These are phyloP conservation scores for Gastrophysa polygoni DNA, from an alignment of 2,888 invertebrate genomes.

Conservation along the genomic window DNA sequence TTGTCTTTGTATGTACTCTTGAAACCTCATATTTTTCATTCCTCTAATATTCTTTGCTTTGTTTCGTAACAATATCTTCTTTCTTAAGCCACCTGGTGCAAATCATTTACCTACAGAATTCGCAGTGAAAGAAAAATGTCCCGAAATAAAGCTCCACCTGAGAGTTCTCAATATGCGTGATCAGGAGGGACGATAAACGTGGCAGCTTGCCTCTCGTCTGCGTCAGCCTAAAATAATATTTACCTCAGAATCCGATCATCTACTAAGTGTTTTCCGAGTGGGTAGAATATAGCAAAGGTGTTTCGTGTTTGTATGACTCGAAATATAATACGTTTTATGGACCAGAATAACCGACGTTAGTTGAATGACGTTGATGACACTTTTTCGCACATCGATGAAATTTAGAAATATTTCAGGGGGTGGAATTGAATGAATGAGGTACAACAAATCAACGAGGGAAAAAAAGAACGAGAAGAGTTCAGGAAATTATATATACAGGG, in stretches of 20 bases:
- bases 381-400: too few relatives aligned
- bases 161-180: background rate
- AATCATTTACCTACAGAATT: too few relatives aligned
- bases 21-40: too few relatives aligned
- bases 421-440: too few relatives aligned
- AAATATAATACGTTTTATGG: constrained; percentile 13
- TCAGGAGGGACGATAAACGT: background rate
- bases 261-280: constrained; percentile 27
- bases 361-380: background rate
- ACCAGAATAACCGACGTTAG: constrained; percentile 4
- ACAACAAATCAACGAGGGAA: too few relatives aligned
- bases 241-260: constrained; percentile 27
- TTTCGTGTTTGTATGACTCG: constrained; percentile 7
- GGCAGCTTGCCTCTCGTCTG: constrained; percentile 19
- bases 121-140: background rate
- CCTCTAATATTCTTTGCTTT: too few relatives aligned
- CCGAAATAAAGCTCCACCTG: background rate
- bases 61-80: too few relatives aligned
- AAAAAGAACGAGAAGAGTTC: too few relatives aligned
- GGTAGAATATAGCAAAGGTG: constrained; percentile 21
- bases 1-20: too few relatives aligned
- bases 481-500: too few relatives aligned
- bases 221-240: constrained; percentile 31
- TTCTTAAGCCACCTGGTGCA: too few relatives aligned
- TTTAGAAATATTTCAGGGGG: too few relatives aligned